Conservation (phyloP, 92 coral and sea anemone genomes). For the Siderastrea siderea region DNA sequence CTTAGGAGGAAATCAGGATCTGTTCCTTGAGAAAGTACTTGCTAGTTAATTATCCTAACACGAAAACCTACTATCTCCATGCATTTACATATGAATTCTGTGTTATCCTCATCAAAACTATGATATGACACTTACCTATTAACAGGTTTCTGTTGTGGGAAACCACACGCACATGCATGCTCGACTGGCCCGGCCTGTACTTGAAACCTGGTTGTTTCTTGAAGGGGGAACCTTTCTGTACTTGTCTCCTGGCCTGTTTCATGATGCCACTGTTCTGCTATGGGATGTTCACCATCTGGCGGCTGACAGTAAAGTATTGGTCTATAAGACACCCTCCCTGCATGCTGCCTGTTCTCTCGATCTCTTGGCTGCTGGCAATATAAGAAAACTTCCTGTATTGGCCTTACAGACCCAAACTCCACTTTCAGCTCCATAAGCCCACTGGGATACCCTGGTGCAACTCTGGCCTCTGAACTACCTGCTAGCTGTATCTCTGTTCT, state of each 20-base stretch:
- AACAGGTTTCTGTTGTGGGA: neutral
- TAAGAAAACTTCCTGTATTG: neutral
- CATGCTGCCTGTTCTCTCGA: neutral
- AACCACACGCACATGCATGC: neutral
- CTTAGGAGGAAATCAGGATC: too few relatives aligned
- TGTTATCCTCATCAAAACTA: neutral
- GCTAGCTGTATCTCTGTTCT: neutral
- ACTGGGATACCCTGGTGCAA: neutral
- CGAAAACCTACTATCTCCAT: neutral
- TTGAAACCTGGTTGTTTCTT: neutral
- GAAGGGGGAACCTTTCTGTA: too few relatives aligned
- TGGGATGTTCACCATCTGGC: neutral
- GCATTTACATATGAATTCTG: neutral
- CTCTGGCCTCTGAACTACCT: neutral
- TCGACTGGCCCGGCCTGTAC: neutral
- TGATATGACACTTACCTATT: neutral
- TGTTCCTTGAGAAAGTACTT: too few relatives aligned
- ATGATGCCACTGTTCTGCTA: neutral
- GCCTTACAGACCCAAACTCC: neutral
- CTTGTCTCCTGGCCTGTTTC: neutral
- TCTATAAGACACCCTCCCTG: too few relatives aligned
- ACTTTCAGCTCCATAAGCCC: neutral
- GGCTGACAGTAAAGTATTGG: too few relatives aligned
- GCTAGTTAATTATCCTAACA: neutral
- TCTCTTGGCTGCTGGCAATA: neutral